Percentiles rank a stretch among this genome's conserved stretches.
These are phyloP conservation scores for Clarias fuscus DNA, from an alignment of 2,797 vertebrate species.

Conservation along the genomic window DNA sequence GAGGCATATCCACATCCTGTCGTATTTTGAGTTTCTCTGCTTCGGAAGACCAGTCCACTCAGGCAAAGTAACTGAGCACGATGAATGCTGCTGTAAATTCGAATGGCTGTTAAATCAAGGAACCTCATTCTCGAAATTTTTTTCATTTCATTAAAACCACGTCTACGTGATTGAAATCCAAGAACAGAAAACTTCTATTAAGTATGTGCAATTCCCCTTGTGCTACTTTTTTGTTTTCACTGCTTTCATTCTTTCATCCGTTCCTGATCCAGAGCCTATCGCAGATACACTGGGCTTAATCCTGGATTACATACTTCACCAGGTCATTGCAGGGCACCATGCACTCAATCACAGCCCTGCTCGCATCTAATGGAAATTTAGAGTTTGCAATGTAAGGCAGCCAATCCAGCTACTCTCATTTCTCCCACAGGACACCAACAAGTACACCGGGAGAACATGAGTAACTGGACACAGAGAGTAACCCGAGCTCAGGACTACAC, in stretches of 20 bases:
- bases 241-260: neutral
- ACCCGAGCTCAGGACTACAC: neutral
- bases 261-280: neutral
- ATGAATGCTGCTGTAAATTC: neutral
- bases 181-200: neutral
- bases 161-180: conserved; percentile 3
- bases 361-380: conserved; percentile 1
- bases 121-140: neutral
- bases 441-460: neutral
- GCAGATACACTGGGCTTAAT: neutral
- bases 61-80: neutral
- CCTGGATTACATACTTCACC: neutral
- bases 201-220: neutral
- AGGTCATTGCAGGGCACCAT: neutral
- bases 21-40: neutral
- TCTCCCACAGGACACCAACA: neutral
- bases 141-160: conserved; percentile 9
- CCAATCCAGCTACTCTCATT: neutral
- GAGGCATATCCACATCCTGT: neutral
- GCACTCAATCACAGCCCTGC: neutral
- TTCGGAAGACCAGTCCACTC: neutral
- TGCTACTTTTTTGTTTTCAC: neutral
- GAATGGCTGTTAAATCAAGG: neutral
- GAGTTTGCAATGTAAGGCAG: neutral
- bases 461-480: neutral